Percentiles rank a stretch among this genome's conserved stretches.
Evolutionary conservation across 2,797 vertebrate genomes (phyloP).

Genomic region (Microchirus variegatus): DNA sequence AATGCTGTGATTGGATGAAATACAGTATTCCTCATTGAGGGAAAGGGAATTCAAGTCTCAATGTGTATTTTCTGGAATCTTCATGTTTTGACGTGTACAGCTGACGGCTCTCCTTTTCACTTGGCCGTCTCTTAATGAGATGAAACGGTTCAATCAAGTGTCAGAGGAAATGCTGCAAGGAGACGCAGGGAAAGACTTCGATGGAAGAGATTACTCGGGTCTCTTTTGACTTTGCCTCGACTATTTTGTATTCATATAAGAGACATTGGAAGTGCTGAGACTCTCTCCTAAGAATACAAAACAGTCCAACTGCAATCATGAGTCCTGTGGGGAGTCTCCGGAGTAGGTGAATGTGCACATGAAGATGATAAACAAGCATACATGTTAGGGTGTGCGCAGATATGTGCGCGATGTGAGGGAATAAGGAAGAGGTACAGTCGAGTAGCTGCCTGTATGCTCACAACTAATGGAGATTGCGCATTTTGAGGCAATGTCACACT

Average conservation of each 20-base stretch:
- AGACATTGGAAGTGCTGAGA: conserved; percentile 46
- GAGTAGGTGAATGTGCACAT: conserved; percentile 50
- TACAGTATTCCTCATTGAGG: conserved; percentile 1
- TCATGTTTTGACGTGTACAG: conserved; percentile 58
- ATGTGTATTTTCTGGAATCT: conserved; percentile 38
- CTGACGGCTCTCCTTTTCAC: conserved; percentile 55
- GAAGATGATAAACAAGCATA: conserved; percentile 63
- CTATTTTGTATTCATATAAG: conserved; percentile 73
- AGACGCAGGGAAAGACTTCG: conserved; percentile 21
- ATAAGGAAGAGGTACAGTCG: conserved; percentile 16
- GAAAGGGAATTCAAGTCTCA: conserved; percentile 28
- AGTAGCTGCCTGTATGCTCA: conserved; percentile 12
- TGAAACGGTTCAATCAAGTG: conserved; percentile 59
- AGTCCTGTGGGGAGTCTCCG: conserved; percentile 62
- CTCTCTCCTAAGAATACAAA: conserved; percentile 65
- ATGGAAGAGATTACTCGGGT: conserved; percentile 49
- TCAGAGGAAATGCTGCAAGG: conserved; percentile 51
- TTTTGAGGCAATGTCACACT: conserved; percentile 28
- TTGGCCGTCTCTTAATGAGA: conserved; percentile 50
- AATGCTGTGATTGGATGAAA: conserved; percentile 15
- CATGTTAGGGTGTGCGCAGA: conserved; percentile 15
- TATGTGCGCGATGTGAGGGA: conserved; percentile 23
- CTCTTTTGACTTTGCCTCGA: conserved; percentile 57
- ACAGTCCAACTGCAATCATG: conserved; percentile 60
- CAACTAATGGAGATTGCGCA: conserved; percentile 40